These are phyloP conservation scores for Takifugu rubripes DNA, from an alignment of 2,797 vertebrate genomes.

Conservation along the genomic window DNA sequence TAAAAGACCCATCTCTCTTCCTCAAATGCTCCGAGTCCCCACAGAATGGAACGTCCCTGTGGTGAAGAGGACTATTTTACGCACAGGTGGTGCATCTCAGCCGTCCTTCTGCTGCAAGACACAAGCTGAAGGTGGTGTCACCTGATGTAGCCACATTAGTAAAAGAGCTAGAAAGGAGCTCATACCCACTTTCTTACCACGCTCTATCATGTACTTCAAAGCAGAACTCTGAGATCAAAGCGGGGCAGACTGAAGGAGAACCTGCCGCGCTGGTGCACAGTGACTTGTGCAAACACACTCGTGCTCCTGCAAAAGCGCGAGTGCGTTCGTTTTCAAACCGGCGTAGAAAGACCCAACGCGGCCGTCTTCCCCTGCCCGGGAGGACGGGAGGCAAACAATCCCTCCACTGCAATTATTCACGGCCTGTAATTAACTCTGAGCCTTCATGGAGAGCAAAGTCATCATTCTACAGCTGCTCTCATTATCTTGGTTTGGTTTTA, in stretches of 20 bases:
- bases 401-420: constrained; percentile 16
- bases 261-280: background rate
- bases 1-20: constrained; percentile 4
- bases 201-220: no score
- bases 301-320: constrained; percentile 6
- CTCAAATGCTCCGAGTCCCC: constrained; percentile 15
- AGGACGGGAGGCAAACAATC: no score
- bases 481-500: constrained; percentile 32
- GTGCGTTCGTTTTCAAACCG: no score
- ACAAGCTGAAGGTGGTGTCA: background rate
- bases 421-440: constrained; percentile 35
- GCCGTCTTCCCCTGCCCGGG: no score
- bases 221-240: background rate
- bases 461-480: constrained; percentile 22
- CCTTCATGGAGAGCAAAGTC: constrained; percentile 24
- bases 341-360: no score
- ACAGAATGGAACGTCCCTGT: no score
- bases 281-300: background rate
- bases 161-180: no score
- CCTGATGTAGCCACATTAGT: no score
- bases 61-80: constrained; percentile 22
- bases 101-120: background rate
- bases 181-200: no score
- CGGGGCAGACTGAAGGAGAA: background rate
- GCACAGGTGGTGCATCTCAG: constrained; percentile 4